A percentile compares a stretch with the other conserved stretches of the same genome.
Evolutionary conservation across 2,888 invertebrate genomes (phyloP).

Genomic region (Protonemura montana): DNA sequence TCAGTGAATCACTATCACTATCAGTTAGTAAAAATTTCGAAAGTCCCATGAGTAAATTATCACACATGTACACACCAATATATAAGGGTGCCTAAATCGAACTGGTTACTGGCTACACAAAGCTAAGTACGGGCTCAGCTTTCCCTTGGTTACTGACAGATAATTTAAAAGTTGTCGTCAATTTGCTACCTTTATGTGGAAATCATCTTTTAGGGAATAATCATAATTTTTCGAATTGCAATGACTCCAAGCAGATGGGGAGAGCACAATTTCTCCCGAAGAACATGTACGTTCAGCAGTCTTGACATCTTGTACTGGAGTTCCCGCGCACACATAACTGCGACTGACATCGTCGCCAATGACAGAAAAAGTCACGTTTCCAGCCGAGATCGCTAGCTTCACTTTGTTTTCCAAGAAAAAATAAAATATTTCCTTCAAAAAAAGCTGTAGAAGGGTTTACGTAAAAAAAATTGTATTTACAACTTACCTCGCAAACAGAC

Average conservation of each 20-base stretch:
- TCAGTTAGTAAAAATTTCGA: too few species aligned
- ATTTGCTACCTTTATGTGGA: slow-evolving; percentile 58
- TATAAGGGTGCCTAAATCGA: too few species aligned
- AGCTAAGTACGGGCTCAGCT: too few species aligned
- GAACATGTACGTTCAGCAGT: slow-evolving; percentile 62
- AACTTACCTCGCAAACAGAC: slow-evolving; percentile 55
- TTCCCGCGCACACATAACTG: slow-evolving; percentile 65
- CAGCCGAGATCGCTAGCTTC: slow-evolving; percentile 67
- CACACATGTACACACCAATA: too few species aligned
- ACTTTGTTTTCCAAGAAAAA: slow-evolving; percentile 54
- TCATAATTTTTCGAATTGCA: slow-evolving; percentile 63
- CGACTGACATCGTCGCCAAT: slow-evolving; percentile 64
- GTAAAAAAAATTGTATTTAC: neutral
- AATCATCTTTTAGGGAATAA: slow-evolving; percentile 55
- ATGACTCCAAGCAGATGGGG: slow-evolving; percentile 66
- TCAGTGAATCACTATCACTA: too few species aligned
- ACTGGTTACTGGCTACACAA: too few species aligned
- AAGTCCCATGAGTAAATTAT: too few species aligned
- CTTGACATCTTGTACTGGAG: slow-evolving; percentile 65
- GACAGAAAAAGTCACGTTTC: slow-evolving; percentile 65
- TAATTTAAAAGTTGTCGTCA: too few species aligned
- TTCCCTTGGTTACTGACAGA: too few species aligned
- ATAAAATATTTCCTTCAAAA: neutral
- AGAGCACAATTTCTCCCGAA: slow-evolving; percentile 65
- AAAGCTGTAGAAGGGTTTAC: too few species aligned